Evolutionary conservation across 2,113 vertebrate genomes (phyloP), one percentile per base, ranked within the genome.

Genomic region (Oncorhynchus clarkii): DNA sequence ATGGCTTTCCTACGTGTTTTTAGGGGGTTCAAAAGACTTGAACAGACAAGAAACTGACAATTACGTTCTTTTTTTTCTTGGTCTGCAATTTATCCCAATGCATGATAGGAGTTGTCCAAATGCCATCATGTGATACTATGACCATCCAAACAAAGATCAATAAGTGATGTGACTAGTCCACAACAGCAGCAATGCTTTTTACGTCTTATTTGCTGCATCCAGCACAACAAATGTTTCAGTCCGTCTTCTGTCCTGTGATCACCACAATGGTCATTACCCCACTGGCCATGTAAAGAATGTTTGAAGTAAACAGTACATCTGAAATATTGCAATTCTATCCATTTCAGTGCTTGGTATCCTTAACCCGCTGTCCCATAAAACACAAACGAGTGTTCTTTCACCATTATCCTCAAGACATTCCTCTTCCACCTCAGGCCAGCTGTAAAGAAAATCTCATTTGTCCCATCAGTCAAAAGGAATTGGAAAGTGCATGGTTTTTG

Each of bases 1-100:
- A 92, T 93, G 92, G 92, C 92, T 94, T 93, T 90, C 81, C 90
- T 90, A 89, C 85, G 86, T 82, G 87, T 89, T 82, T 91, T 79
- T 51, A 87, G 74, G 87, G 88, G 88, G 83, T 86, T 73, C 83
- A 78, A 77, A 69, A 80, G 48, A 79, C 80, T 39, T 72, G 73
- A 78, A 91, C 90, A 84, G 71, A 88, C 75, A 87, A 75, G 89
- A 88, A 67, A 87, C 81, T 79, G 74, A 87, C 79, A 81, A 72
- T 74, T 48, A 78, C 73, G 84, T 92, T 93, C 92, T 91, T 70
- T 18, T 80, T 51, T 81, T 75, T 62, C 64, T 79, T 70, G 73
- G 76, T 75, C 16, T 62, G 70, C 48, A 65, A 27, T 77, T 39
- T 39, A 27, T 39, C 24, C 18, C 27, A 72, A 20, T 20, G 60